Conservation (phyloP, 2,888 invertebrate species). For the Pharmacophagus antenor region DNA sequence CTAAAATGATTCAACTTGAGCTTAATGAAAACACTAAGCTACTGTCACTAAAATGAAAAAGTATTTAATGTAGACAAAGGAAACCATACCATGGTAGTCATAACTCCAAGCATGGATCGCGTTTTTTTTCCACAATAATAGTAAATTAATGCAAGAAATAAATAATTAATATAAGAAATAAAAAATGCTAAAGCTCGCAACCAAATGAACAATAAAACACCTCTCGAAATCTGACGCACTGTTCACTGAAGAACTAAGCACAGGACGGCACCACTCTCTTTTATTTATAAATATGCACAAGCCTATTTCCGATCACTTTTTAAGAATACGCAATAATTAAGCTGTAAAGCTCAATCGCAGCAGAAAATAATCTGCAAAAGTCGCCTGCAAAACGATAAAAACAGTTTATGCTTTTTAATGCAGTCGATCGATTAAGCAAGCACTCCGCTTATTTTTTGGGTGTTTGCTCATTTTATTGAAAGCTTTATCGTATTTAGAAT, state of each 20-base stretch:
- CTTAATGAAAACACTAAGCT: slow-evolving; percentile 47
- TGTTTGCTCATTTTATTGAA: slow-evolving; percentile 51
- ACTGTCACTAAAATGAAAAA: slow-evolving; percentile 64
- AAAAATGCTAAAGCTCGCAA: slow-evolving; percentile 67
- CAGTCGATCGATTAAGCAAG: slow-evolving; percentile 73
- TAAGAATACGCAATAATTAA: slow-evolving; percentile 47
- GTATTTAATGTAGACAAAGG: slow-evolving; percentile 75
- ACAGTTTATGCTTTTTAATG: slow-evolving; percentile 72
- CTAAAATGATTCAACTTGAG: slow-evolving; percentile 36
- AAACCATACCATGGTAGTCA: slow-evolving; percentile 81
- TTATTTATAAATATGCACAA: slow-evolving; percentile 45
- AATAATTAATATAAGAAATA: slow-evolving; percentile 53
- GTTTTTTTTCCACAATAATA: slow-evolving; percentile 68
- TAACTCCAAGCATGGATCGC: slow-evolving; percentile 81
- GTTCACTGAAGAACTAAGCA: slow-evolving; percentile 76
- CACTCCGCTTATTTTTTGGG: slow-evolving; percentile 61
- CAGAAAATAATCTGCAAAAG: slow-evolving; percentile 68
- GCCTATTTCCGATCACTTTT: slow-evolving; percentile 47
- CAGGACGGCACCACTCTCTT: slow-evolving; percentile 66
- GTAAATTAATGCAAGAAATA: slow-evolving; percentile 60
- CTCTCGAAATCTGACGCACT: slow-evolving; percentile 65
- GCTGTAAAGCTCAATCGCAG: slow-evolving; percentile 50
- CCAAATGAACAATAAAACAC: slow-evolving; percentile 66
- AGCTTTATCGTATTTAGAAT: slow-evolving; percentile 43
- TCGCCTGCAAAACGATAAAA: slow-evolving; percentile 65